Evolutionary conservation across 92 coral and sea anemone species (phyloP).

Genomic region (Anthopleura xanthogrammica): DNA sequence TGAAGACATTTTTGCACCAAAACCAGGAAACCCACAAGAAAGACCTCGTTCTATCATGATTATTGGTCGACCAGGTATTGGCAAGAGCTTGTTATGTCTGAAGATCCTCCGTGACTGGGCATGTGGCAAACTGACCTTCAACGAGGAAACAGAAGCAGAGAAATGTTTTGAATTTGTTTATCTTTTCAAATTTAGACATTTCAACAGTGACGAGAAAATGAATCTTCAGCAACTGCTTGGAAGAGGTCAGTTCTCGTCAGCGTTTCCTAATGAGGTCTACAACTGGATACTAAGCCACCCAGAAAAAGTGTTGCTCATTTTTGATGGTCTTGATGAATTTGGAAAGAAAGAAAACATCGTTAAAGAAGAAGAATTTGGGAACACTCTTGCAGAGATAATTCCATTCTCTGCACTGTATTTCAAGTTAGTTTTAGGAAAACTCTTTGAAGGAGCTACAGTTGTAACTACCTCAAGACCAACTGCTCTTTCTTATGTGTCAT

Average conservation of each 20-base stretch:
- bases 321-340: constrained; percentile 53
- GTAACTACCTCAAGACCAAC: constrained; percentile 36
- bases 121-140: background rate
- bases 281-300: constrained; percentile 15
- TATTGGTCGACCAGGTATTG: constrained; percentile 51
- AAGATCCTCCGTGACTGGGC: constrained; percentile 49
- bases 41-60: constrained; percentile 5
- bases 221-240: constrained; percentile 28
- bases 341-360: constrained; percentile 5
- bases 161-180: background rate
- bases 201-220: constrained; percentile 16
- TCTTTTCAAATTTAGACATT: constrained; percentile 18
- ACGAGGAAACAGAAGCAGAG: background rate
- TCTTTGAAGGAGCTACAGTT: constrained; percentile 21
- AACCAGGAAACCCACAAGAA: background rate
- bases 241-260: background rate
- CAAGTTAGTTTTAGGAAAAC: constrained; percentile 8
- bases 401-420: constrained; percentile 11
- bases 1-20: constrained; percentile 4
- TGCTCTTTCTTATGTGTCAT: constrained; percentile 1
- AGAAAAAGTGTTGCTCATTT: constrained; percentile 24
- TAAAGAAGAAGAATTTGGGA: background rate
- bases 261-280: constrained; percentile 17
- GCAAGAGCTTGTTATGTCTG: constrained; percentile 28
- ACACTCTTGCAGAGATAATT: background rate